Evolutionary conservation across 2,113 vertebrate species (phyloP).

Genomic region (Ovis aries): DNA sequence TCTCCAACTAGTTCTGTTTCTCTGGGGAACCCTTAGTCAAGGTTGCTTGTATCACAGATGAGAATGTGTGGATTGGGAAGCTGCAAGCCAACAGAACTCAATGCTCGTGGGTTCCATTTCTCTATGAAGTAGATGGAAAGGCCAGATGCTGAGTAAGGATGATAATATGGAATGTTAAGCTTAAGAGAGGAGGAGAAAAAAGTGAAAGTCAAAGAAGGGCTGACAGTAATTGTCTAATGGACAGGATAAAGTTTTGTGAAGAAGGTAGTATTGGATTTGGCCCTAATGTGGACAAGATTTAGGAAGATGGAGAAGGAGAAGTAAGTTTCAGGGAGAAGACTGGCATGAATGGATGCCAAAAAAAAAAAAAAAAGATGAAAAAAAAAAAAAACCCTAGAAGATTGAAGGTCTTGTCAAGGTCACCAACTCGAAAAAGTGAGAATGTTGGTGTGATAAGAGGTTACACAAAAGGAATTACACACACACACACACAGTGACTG

Average conservation of each 20-base stretch:
- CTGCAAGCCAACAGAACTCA: not conserved
- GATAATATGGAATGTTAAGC: not conserved
- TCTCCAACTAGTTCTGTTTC: not conserved
- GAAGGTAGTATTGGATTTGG: not conserved
- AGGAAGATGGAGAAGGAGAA: not conserved
- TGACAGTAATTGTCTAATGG: not conserved
- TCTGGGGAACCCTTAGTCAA: not conserved
- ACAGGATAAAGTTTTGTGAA: not conserved
- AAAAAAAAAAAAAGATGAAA: rapidly evolving
- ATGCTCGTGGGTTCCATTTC: not conserved
- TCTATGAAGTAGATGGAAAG: not conserved
- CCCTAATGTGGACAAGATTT: not conserved
- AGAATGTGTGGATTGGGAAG: not conserved
- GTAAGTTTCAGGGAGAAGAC: not conserved
- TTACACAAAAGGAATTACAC: not conserved
- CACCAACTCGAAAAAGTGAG: not conserved
- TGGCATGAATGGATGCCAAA: not conserved
- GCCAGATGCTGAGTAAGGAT: not conserved
- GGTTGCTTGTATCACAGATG: not conserved
- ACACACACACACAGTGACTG: too few relatives aligned
- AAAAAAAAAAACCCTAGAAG: not conserved
- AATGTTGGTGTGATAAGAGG: not conserved
- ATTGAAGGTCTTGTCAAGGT: not conserved
- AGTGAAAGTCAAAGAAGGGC: not conserved
- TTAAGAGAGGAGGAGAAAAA: not conserved